Evolutionary conservation across 2,113 vertebrate species (phyloP).

Genomic region (Cardinalis cardinalis): DNA sequence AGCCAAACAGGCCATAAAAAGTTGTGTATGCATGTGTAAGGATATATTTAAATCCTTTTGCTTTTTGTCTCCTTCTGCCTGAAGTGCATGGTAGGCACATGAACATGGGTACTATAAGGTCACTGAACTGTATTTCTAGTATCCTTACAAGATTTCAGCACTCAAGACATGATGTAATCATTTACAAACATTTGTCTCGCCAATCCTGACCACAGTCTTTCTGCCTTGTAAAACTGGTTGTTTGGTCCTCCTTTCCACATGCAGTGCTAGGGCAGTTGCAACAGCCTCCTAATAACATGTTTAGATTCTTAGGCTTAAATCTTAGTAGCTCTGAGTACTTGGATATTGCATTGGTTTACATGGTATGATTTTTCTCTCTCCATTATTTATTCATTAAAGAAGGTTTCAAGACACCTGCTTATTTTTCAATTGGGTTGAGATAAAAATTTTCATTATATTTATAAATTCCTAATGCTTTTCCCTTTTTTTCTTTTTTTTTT

Average conservation of each 20-base stretch:
- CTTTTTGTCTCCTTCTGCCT: background rate
- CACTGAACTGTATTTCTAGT: background rate
- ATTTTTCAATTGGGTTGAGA: accelerated
- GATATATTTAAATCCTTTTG: background rate
- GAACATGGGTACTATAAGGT: background rate
- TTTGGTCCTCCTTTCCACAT: background rate
- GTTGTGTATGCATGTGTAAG: background rate
- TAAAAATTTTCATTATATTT: background rate
- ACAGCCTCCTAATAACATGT: background rate
- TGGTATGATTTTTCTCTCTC: background rate
- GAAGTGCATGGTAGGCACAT: background rate
- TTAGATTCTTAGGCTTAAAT: background rate
- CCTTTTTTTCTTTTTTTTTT: background rate
- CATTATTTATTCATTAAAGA: background rate
- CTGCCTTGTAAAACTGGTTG: background rate
- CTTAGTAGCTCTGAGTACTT: background rate
- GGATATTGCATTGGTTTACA: background rate
- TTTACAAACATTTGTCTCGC: background rate
- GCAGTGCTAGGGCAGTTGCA: background rate
- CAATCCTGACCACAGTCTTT: background rate
- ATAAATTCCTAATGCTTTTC: background rate
- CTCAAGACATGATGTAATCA: constrained; percentile 10
- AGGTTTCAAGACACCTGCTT: background rate
- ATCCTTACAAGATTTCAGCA: background rate
- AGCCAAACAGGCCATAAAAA: background rate